Evolutionary conservation across 1,140 invertebrate genomes (phyloP).

Genomic region (Aphaenogaster rudis): DNA sequence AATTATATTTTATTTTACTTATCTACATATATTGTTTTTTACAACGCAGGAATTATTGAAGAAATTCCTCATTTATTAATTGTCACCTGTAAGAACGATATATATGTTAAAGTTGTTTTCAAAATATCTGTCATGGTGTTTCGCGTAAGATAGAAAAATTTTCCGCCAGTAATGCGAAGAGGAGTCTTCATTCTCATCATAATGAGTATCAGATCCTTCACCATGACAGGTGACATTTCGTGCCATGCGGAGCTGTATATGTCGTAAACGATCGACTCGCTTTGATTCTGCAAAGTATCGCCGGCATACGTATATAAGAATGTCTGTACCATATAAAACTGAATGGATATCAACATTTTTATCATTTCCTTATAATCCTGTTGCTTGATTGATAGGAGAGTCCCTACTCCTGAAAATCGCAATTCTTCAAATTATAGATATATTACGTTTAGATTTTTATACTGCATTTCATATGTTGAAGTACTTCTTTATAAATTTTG

Average conservation of each 20-base stretch:
- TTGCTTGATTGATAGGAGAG: conserved; percentile 5
- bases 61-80: not conserved
- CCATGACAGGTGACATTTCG: conserved; percentile 63
- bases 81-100: conserved; percentile 72
- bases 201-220: conserved; percentile 69
- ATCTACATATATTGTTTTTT: not conserved
- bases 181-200: conserved; percentile 70
- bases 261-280: conserved; percentile 48
- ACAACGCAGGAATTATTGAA: not conserved
- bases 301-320: conserved; percentile 75
- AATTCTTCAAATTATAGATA: not conserved
- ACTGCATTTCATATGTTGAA: not conserved
- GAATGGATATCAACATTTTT: conserved; percentile 6
- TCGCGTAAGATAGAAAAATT: conserved; percentile 71
- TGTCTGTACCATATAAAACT: conserved; percentile 62
- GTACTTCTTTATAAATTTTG: not conserved
- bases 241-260: conserved; percentile 70
- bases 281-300: conserved; percentile 64
- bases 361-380: conserved; percentile 37
- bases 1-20: conserved; percentile 27
- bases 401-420: conserved; percentile 33
- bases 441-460: not conserved
- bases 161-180: conserved; percentile 70
- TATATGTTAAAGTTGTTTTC: conserved; percentile 73
- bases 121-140: conserved; percentile 75